These are phyloP conservation scores for Panopea generosa DNA, from an alignment of 2,888 invertebrate species.

Conservation along the genomic window DNA sequence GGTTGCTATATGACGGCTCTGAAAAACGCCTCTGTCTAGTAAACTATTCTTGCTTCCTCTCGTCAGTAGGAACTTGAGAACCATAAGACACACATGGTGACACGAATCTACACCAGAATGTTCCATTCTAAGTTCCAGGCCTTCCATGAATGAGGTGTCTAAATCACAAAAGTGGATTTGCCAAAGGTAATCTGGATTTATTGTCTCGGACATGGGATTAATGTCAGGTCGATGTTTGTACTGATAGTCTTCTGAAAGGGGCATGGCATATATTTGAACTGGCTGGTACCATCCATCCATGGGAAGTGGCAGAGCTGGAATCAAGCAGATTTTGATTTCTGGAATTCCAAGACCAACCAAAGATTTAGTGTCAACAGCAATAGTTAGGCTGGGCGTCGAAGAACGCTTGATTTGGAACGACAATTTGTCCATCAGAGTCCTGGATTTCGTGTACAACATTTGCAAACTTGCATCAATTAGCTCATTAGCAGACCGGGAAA, in stretches of 20 bases:
- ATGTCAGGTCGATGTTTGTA: conserved; percentile 42
- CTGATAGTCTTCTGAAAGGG: conserved; percentile 55
- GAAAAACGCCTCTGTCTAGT: conserved; percentile 70
- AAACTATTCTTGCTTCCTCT: conserved; percentile 63
- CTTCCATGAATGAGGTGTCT: conserved; percentile 52
- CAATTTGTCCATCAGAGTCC: conserved; percentile 68
- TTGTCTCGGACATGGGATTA: conserved; percentile 5
- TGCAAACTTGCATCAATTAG: conserved; percentile 68
- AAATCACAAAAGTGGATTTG: conserved; percentile 61
- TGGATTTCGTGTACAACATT: conserved; percentile 66
- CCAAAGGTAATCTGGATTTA: conserved; percentile 69
- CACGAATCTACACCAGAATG: conserved; percentile 65
- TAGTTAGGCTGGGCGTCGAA: conserved; percentile 53
- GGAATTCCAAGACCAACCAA: conserved; percentile 70
- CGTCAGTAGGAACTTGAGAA: conserved; percentile 73
- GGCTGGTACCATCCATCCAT: conserved; percentile 63
- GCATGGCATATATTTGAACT: conserved; percentile 69
- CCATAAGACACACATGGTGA: conserved; percentile 68
- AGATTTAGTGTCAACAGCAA: conserved; percentile 72
- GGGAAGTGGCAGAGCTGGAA: conserved; percentile 71
- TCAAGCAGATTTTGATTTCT: conserved; percentile 70
- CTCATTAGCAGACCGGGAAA: conserved; percentile 57
- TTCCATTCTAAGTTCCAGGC: conserved; percentile 58
- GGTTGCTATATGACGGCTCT: conserved; percentile 63
- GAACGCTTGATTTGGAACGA: conserved; percentile 71